phyloP scores from a whole-genome alignment of 2,113 vertebrate species.

The Cyphomyrus discorhynchus region DNA sequence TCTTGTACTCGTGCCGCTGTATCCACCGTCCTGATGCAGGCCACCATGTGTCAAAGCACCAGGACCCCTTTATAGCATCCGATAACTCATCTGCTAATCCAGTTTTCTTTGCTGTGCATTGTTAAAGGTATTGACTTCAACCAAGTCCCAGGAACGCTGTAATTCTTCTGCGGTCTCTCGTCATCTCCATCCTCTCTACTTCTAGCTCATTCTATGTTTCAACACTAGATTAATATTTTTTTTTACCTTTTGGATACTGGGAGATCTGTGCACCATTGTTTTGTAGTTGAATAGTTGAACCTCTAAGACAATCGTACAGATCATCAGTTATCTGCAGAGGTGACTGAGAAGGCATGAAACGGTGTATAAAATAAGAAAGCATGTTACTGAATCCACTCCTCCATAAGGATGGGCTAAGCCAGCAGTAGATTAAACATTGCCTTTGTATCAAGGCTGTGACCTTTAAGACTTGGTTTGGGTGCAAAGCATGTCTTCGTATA shows the following conservation, averaged over 20 bases:
- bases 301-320: background rate
- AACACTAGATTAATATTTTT: background rate
- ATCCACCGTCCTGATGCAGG: background rate
- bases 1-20: background rate
- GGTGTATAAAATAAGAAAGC: background rate
- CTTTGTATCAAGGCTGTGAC: background rate
- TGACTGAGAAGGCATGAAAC: background rate
- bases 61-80: background rate
- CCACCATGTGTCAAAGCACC: background rate
- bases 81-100: slow-evolving; percentile 21
- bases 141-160: background rate
- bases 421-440: background rate
- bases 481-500: background rate
- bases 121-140: slow-evolving; percentile 11
- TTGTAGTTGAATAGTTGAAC: background rate
- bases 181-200: background rate
- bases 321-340: background rate
- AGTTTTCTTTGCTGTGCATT: background rate
- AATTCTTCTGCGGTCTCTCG: background rate
- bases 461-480: background rate
- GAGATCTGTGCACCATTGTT: background rate
- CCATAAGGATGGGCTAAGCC: background rate
- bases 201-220: background rate
- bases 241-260: background rate
- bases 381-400: background rate